Evolutionary conservation across 2,888 invertebrate species (phyloP), one percentile per base, ranked within the genome.

Genomic region (Gonocerus acuteangulatus): DNA sequence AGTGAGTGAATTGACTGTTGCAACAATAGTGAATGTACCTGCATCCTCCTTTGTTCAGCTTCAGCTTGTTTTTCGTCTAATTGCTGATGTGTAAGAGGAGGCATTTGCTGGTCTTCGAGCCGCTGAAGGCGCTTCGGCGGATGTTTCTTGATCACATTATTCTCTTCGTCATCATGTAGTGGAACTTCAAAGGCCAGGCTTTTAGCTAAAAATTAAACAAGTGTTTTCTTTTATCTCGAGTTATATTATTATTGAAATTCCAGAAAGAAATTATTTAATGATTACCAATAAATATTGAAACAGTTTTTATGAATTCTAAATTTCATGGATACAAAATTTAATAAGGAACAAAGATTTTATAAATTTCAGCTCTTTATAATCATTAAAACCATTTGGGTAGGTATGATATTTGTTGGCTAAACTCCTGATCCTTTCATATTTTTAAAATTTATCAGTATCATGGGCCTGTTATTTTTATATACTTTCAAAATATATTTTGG

Each of bases 1-100:
- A n/a, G n/a, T n/a, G n/a, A n/a, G n/a, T n/a, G n/a, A n/a, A n/a
- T n/a, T n/a, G n/a, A n/a, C n/a, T n/a, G n/a, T n/a, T n/a, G n/a
- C n/a, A n/a, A n/a, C n/a, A n/a, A n/a, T n/a, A n/a, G 9, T 27
- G 4, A 27, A 9, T 27, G 71, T 71, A 76, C 75, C 75, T 82
- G 80, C 68, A 80, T 79, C 60, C 87, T 79, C 63, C 88, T 77
- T 65, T 80, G 78, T 69, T 87, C 87, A 0, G 87, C 88, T 62
- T 84, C 85, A 18, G 84, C 85, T 65, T 86, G 75, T 70, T 85
- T 87, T 70, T 83, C 85, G 69, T 83, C 81, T 27, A 87, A 77
- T 64, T 83, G 80, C 21, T 83, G 81, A 44, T 70, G 71, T 73
- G 34, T 80, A 79, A 67, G 81, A 77, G 80, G 79, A 0, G 78